These are phyloP conservation scores for Catocala sponsa DNA, from an alignment of 2,888 invertebrate genomes.

Conservation along the genomic window DNA sequence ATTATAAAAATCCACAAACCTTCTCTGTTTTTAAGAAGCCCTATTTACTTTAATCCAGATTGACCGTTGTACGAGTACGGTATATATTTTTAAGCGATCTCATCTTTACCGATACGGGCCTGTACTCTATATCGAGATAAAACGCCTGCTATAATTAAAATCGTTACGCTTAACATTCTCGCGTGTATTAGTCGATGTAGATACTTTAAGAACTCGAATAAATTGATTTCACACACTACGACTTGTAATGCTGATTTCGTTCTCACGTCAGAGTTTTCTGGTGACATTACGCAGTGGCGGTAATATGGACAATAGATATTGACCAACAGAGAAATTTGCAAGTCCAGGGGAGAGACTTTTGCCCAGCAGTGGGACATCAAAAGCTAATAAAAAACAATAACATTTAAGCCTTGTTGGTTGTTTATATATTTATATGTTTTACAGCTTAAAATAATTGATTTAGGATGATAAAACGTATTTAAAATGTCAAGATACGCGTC, in stretches of 20 bases:
- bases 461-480: too few relatives aligned
- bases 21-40: neutral
- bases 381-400: too few relatives aligned
- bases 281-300: constrained; percentile 12
- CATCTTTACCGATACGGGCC: neutral
- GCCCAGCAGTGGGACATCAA: too few relatives aligned
- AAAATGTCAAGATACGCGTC: too few relatives aligned
- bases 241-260: constrained; percentile 27
- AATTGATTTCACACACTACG: constrained; percentile 33
- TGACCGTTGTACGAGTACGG: neutral
- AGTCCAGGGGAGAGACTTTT: too few relatives aligned
- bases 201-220: constrained; percentile 19
- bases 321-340: too few relatives aligned
- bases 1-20: too few relatives aligned
- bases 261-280: constrained; percentile 37
- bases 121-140: constrained; percentile 7
- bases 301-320: too few relatives aligned
- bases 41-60: neutral
- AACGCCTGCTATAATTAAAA: constrained; percentile 9
- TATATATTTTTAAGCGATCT: constrained; percentile 24
- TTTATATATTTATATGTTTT: too few relatives aligned
- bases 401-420: too few relatives aligned
- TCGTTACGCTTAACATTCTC: constrained; percentile 14
- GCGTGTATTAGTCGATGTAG: constrained; percentile 19
- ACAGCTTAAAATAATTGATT: too few relatives aligned